Evolutionary conservation across 2,888 invertebrate genomes (phyloP).

Genomic region (Acronicta leporina): DNA sequence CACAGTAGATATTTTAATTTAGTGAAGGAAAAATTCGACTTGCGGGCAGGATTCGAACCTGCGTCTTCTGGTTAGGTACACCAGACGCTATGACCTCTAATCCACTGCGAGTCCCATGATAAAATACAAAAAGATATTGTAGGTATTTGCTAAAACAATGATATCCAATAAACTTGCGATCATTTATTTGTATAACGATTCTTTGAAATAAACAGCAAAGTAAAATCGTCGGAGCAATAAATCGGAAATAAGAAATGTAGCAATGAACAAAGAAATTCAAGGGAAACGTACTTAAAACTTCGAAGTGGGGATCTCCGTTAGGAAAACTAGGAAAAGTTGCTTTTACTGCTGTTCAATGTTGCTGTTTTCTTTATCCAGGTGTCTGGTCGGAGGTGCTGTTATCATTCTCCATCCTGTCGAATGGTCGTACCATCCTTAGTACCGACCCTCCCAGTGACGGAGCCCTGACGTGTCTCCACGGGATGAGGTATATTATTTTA

Average conservation of each 20-base stretch:
- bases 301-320: constrained; percentile 30
- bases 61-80: no score
- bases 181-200: constrained; percentile 28
- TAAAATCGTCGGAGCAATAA: constrained; percentile 27
- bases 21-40: no score
- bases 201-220: constrained; percentile 27
- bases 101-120: no score
- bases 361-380: constrained; percentile 74
- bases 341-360: constrained; percentile 39
- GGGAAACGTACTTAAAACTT: constrained; percentile 18
- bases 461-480: constrained; percentile 93
- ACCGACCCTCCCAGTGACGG: constrained; percentile 91
- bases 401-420: constrained; percentile 93
- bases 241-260: constrained; percentile 35
- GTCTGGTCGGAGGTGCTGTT: constrained; percentile 90
- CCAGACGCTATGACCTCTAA: no score
- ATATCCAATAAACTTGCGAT: constrained; percentile 23
- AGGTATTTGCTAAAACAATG: constrained; percentile 25
- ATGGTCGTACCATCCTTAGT: constrained; percentile 93
- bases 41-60: no score
- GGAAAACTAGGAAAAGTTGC: constrained; percentile 26
- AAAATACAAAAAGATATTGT: constrained; percentile 11
- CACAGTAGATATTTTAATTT: no score
- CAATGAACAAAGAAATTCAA: constrained; percentile 31
- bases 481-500: constrained; percentile 89